A percentile compares a stretch with the other conserved stretches of the same genome.
These are phyloP conservation scores for Podilymbus podiceps DNA, from an alignment of 2,113 vertebrate species.

Conservation along the genomic window DNA sequence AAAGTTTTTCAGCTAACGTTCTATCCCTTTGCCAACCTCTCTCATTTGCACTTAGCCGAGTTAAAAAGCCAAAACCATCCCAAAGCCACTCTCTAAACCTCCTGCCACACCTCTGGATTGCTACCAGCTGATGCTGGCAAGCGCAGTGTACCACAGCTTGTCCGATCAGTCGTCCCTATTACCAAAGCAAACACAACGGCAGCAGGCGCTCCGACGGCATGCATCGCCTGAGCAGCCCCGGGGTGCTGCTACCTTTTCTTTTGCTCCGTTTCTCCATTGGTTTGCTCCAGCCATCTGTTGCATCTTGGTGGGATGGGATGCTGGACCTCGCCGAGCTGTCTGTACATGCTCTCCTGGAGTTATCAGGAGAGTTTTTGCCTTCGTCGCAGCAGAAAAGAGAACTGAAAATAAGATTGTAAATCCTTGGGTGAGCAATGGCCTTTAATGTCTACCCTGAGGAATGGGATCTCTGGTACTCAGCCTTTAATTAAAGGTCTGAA, in stretches of 20 bases:
- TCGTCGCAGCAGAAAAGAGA: background rate
- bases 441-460: background rate
- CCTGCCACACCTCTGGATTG: background rate
- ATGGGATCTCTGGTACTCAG: background rate
- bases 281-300: background rate
- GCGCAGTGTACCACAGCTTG: background rate
- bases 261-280: rapidly evolving
- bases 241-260: background rate
- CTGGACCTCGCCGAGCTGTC: background rate
- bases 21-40: background rate
- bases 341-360: background rate
- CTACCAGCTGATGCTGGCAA: background rate
- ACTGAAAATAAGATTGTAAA: background rate
- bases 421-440: rapidly evolving
- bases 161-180: too few species aligned
- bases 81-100: background rate
- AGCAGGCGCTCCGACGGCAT: rapidly evolving
- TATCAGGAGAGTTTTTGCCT: background rate
- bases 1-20: background rate
- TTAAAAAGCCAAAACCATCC: background rate
- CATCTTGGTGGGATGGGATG: rapidly evolving
- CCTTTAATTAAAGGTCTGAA: constrained; percentile 20
- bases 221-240: background rate
- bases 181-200: background rate
- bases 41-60: background rate